These are phyloP conservation scores for Ranitomeya imitator DNA, from an alignment of 2,113 vertebrate genomes.

Conservation along the genomic window DNA sequence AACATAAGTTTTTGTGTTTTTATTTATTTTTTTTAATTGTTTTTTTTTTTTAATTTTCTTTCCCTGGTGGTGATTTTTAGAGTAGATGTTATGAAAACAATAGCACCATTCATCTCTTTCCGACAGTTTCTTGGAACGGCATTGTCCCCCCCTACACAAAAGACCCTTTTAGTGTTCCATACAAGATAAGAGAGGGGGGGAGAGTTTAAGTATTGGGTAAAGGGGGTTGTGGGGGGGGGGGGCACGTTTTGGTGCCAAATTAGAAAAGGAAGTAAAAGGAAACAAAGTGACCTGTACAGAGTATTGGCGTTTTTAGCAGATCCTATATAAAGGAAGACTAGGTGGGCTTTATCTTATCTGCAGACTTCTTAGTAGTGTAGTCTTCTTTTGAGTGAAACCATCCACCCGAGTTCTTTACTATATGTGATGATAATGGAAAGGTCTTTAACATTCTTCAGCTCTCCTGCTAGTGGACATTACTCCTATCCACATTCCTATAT, in stretches of 20 bases:
- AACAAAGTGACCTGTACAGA: not conserved
- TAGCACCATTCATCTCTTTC: constrained; percentile 33
- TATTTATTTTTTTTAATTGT: too few species aligned
- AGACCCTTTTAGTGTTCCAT: constrained; percentile 53
- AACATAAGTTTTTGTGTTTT: too few species aligned
- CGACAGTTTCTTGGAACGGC: constrained; percentile 1
- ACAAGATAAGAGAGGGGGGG: constrained; percentile 36
- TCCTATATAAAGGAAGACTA: not conserved
- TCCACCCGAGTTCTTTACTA: not conserved
- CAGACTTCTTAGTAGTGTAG: not conserved
- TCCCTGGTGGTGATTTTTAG: constrained; percentile 11
- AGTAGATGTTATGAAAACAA: constrained; percentile 6
- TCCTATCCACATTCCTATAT: not conserved
- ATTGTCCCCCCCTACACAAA: constrained; percentile 40
- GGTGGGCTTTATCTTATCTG: not conserved
- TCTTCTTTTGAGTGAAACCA: not conserved
- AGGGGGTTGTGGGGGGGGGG: constrained; percentile 1
- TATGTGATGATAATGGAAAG: not conserved
- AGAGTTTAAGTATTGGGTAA: not conserved
- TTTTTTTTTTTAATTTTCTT: constrained; percentile 6
- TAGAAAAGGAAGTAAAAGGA: not conserved
- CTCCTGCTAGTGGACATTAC: not conserved
- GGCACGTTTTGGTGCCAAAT: not conserved
- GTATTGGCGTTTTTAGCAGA: not conserved
- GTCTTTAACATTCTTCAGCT: not conserved